These are phyloP conservation scores for Clarias pachynema DNA, from an alignment of 2,797 vertebrate genomes.

Conservation along the genomic window DNA sequence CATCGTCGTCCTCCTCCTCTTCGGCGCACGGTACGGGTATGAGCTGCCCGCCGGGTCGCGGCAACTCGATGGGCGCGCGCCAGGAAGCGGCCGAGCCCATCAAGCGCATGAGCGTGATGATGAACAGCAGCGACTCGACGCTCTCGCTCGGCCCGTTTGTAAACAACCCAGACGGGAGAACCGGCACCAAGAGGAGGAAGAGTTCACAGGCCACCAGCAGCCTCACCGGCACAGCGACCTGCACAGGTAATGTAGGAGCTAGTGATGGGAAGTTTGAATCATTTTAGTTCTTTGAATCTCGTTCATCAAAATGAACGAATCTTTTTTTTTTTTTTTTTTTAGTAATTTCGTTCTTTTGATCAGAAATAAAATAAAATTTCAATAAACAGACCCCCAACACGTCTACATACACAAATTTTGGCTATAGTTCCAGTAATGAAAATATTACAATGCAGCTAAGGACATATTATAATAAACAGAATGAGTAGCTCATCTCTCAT, in stretches of 20 bases:
- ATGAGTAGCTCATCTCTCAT: too few species aligned
- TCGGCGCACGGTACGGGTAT: constrained; percentile 84
- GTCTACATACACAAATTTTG: too few species aligned
- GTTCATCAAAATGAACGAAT: too few species aligned
- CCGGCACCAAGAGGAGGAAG: constrained; percentile 94
- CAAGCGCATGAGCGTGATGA: constrained; percentile 98
- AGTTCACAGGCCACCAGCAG: constrained; percentile 83
- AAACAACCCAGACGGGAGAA: constrained; percentile 87
- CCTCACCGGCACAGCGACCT: constrained; percentile 64
- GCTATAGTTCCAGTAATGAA: too few species aligned
- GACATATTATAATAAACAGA: too few species aligned
- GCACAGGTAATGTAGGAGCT: neutral
- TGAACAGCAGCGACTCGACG: constrained; percentile 96
- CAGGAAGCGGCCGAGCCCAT: constrained; percentile 92
- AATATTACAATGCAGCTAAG: too few species aligned
- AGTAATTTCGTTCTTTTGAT: too few species aligned
- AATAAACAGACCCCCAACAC: too few species aligned
- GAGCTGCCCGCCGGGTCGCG: constrained; percentile 86
- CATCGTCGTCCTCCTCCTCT: constrained; percentile 82
- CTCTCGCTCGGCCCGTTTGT: constrained; percentile 96
- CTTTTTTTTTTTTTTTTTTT: too few species aligned
- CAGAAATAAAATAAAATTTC: too few species aligned
- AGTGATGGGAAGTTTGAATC: too few species aligned
- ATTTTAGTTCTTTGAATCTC: too few species aligned
- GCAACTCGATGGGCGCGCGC: constrained; percentile 87